Base-by-base conservation (phyloP, 2,113 vertebrate species). In the Chloropsis hardwickii region DNA sequence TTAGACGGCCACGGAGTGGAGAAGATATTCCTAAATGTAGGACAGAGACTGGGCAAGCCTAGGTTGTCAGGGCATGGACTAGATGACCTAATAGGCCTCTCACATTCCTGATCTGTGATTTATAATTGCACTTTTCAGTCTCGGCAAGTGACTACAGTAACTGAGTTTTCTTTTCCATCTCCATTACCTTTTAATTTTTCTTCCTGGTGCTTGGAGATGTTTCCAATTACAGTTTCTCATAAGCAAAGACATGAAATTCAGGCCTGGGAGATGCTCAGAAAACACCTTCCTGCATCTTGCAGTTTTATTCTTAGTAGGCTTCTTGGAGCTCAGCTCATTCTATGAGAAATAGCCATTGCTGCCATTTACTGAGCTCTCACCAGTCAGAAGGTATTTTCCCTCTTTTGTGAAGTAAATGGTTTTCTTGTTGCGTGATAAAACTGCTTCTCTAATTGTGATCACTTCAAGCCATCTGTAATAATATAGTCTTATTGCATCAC, bases 171-270 rank as follows among this genome's bases (percentile, higher is more conserved):
- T 86, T 95, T 94, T 92, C 88, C 76, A 45, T 86, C 70, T 88
- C 78, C 85, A 87, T 81, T 92, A 42, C 65, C 70, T 54, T 94
- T 93, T 85, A 76, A 33, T 42, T 91, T 93, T 95, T 86, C 71
- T 60, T 95, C 67, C n/a, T 0, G 2, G 37, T 2, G 1, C 23
- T 85, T 89, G 70, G 62, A 87, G 82, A 58, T 90, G 80, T 96
- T 97, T 95, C 91, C 67, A 85, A 23, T 95, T 92, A 88, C 33
- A 93, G 78, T 71, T 92, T 88, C 90, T 97, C 74, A 35, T 51
- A 84, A 89, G 94, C 21, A 80, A 85, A 95, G 47, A 56, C 51
- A 60, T 61, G 58, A 85, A 70, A 51, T 56, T 97, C 71, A 94
- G 78, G 51, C 45, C 72, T 92, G 80, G 79, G 81, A 95, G 94